Evolutionary conservation across 2,113 vertebrate species (phyloP), one percentile per base, ranked within the genome.

Genomic region (Catagonus wagneri): DNA sequence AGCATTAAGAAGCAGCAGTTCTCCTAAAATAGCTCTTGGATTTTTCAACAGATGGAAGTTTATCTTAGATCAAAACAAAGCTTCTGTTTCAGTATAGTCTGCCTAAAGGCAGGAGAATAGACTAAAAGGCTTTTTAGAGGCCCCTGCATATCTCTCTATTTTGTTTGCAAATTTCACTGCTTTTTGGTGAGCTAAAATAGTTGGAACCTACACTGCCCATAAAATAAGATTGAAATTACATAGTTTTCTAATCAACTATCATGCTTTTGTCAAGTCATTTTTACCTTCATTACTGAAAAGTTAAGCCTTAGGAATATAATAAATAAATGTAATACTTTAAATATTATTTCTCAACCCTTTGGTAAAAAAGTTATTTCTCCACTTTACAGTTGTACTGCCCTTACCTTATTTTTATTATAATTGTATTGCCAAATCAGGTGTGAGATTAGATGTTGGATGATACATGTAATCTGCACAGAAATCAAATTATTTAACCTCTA

Each of bases 401-500:
- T 56, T 96, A 95, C 97, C 94, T 98, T 96, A 97, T 98, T 98
- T 98, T 98, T 98, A 98, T 98, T 98, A 96, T 98, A 94, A 98
- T 97, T 98, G 98, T 97, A 97, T 98, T 98, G 98, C 98, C 98
- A 98, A 98, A 98, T 97, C 98, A 97, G 98, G 96, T 98, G 97
- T 98, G 98, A 98, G 98, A 99, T 99, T 98, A 99, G 99, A 99
- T 99, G 98, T 99, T 99, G 99, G 99, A 99, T 98, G 99, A 99
- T 99, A 98, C 98, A 95, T 99, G 98, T 99, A 99, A 99, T 99
- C 99, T 99, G 99, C 99, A 99, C 98, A 90, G 98, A 99, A 99
- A 99, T 99, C 99, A 99, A 99, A 99, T 99, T 99, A 99, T 99
- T 99, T 99, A 99, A 99, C 99, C 99, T 99, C 98, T 98, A 98